These are phyloP conservation scores for Zeuzera pyrina DNA, from an alignment of 2,888 invertebrate genomes.

Conservation along the genomic window DNA sequence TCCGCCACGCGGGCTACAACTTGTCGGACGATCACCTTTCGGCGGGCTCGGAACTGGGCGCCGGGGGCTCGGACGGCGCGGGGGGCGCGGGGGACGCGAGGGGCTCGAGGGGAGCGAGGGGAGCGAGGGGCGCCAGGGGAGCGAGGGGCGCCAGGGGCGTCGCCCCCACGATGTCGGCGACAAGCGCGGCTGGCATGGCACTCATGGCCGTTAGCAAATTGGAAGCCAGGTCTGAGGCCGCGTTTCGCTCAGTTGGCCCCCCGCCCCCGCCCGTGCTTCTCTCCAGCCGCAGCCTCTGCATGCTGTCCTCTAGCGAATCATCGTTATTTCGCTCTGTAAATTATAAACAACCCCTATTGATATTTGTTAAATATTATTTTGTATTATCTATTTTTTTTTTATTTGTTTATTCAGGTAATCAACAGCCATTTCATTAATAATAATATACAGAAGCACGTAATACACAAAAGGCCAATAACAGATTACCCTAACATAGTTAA, in stretches of 20 bases:
- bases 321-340: neutral
- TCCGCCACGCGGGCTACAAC: too few species aligned
- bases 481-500: too few species aligned
- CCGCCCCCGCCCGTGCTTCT: slow-evolving; percentile 13
- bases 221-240: slow-evolving; percentile 33
- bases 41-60: neutral
- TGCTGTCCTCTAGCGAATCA: slow-evolving; percentile 6
- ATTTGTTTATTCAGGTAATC: too few species aligned
- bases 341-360: too few species aligned
- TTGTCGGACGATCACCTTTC: too few species aligned
- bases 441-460: too few species aligned
- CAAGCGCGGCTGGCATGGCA: slow-evolving; percentile 35
- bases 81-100: neutral
- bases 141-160: slow-evolving; percentile 8
- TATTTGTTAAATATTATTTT: too few species aligned
- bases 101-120: neutral
- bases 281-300: slow-evolving; percentile 12
- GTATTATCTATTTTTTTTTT: too few species aligned
- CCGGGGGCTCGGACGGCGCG: slow-evolving; percentile 23
- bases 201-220: slow-evolving; percentile 54
- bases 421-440: too few species aligned
- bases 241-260: slow-evolving; percentile 7
- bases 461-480: too few species aligned
- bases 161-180: slow-evolving; percentile 35
- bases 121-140: slow-evolving; percentile 7